Evolutionary conservation across 2,113 vertebrate species (phyloP), one percentile per base, ranked within the genome.

Genomic region (Vulpes ferrilata): DNA sequence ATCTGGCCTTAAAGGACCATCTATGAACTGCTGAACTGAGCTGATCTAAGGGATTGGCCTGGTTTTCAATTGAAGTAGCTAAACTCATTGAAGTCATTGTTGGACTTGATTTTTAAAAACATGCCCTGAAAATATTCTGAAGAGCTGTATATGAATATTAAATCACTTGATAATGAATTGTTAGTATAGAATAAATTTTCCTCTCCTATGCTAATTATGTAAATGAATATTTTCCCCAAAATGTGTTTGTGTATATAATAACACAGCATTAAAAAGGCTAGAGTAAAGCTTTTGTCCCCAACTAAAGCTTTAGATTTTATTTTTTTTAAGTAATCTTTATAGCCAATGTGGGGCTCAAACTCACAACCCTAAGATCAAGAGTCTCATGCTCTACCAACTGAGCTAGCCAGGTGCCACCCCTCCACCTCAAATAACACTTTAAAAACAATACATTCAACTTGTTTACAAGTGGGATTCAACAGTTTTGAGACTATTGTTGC

Each of bases 361-460:
- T 99, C 99, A 99, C 99, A 99, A 99, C 99, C 99, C 99, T 99
- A 99, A 99, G 99, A 99, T 99, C 99, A 99, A 99, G 99, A 99
- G 99, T 99, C 99, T 99, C 99, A 99, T 99, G 99, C 99, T 99
- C 99, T 99, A 99, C 99, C 99, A 99, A 99, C 99, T 99, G 99
- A 99, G 99, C 99, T 99, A 99, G 99, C 99, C 99, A 20, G 12
- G 32, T 7, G 15, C 15, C 15, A 15, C 12, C 23, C 2, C 38
- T 5, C 43, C 43, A 12, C 38, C 13, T 1, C 11, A 48, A 71
- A 88, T 64, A 91, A 80, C 48, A 2, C 22, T 76, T 94, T 80
- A 88, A 92, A 76, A 90, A 89, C 25, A 94, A 76, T 62, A 30
- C 17, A 79, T 87, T 76, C 23, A 43, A 55, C 7, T 71, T 94